Conservation (phyloP, 2,888 invertebrate genomes). For the Anorthoa munda region DNA sequence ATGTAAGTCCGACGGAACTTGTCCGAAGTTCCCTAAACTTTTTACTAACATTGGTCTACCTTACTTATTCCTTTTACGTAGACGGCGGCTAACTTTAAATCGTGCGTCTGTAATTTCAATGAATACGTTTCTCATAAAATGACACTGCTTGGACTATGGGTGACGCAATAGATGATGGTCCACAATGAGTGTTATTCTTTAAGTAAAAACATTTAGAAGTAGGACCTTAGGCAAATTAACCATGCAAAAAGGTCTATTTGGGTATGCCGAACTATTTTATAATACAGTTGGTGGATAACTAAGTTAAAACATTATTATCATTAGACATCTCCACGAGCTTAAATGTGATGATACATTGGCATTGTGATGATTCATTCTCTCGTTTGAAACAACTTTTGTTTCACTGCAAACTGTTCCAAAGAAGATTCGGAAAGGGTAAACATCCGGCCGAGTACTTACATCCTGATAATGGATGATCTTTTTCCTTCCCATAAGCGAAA, state of each 20-base stretch:
- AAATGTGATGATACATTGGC: conserved; percentile 21
- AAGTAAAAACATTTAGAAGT: not conserved
- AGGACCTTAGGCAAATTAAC: not conserved
- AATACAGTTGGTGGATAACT: not conserved
- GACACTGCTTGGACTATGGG: no score
- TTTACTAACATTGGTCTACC: conserved; percentile 21
- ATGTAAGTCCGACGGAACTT: conserved; percentile 32
- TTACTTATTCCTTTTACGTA: conserved; percentile 12
- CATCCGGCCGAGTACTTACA: conserved; percentile 26
- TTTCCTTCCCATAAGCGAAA: conserved; percentile 50
- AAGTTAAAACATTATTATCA: not conserved
- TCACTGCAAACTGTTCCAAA: conserved; percentile 29
- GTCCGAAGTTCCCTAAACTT: conserved; percentile 35
- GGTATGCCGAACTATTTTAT: not conserved
- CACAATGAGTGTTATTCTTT: no score
- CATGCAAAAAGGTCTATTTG: not conserved
- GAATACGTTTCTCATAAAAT: not conserved
- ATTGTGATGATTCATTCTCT: conserved; percentile 3
- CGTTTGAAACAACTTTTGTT: conserved; percentile 28
- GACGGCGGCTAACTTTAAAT: not conserved
- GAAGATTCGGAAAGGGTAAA: conserved; percentile 22
- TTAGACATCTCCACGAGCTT: not conserved
- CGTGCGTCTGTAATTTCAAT: conserved; percentile 1
- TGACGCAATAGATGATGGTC: no score
- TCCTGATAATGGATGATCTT: conserved; percentile 47